Evolutionary conservation across 2,888 invertebrate species (phyloP).

Genomic region (Vandiemenella viatica): DNA sequence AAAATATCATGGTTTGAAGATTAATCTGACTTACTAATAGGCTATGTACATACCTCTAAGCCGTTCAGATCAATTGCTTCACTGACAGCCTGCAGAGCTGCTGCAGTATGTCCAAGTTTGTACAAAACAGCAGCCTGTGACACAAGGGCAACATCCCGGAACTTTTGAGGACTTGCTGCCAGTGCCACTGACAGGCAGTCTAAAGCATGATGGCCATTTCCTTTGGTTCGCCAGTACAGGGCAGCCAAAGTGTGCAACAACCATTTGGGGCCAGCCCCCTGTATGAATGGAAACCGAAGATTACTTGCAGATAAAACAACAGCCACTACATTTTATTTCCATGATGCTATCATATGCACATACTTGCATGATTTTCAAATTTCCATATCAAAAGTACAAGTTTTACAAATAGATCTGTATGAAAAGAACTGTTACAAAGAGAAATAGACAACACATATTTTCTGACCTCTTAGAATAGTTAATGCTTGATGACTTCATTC

Average conservation of each 20-base stretch:
- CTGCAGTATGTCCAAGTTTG: slow-evolving; percentile 47
- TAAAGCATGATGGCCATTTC: slow-evolving; percentile 49
- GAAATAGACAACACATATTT: too few relatives aligned
- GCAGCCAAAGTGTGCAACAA: slow-evolving; percentile 55
- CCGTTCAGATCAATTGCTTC: slow-evolving; percentile 45
- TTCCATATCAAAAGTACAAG: neutral
- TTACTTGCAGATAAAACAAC: too few relatives aligned
- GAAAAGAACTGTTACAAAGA: too few relatives aligned
- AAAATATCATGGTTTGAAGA: too few relatives aligned
- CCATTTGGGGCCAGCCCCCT: slow-evolving; percentile 63
- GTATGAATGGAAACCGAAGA: too few relatives aligned
- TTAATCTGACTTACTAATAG: too few relatives aligned
- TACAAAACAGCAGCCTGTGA: slow-evolving; percentile 54
- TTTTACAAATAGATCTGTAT: neutral
- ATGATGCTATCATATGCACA: neutral
- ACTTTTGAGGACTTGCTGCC: slow-evolving; percentile 37
- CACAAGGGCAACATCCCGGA: slow-evolving; percentile 49
- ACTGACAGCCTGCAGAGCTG: slow-evolving; percentile 42
- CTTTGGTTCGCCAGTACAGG: slow-evolving; percentile 60
- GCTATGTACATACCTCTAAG: too few relatives aligned
- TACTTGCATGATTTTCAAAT: neutral
- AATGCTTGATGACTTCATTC: too few relatives aligned
- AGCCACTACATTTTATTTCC: too few relatives aligned
- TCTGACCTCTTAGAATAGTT: too few relatives aligned
- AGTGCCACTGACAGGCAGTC: slow-evolving; percentile 52